Percentiles rank a stretch among this genome's conserved stretches.
Conservation (phyloP, 2,888 invertebrate genomes). For the Nephrotoma flavescens region DNA sequence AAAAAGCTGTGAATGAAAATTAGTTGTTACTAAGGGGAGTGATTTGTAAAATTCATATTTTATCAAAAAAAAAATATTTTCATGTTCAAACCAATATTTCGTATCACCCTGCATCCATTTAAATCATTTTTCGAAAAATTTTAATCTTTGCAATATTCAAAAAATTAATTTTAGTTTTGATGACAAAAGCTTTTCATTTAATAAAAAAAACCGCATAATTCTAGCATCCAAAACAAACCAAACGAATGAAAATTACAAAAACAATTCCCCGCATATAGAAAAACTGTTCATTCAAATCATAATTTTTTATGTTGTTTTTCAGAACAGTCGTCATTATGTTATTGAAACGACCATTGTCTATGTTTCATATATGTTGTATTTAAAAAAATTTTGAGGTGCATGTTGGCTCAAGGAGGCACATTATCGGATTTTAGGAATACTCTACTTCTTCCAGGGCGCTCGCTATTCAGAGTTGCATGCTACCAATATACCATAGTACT, state of each 20-base stretch:
- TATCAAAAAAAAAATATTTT: neutral
- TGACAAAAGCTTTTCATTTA: neutral
- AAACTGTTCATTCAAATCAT: neutral
- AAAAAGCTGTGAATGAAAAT: too few species aligned
- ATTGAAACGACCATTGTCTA: neutral
- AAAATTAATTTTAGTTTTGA: neutral
- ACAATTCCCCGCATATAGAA: neutral
- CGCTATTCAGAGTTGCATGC: too few species aligned
- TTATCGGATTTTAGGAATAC: too few species aligned
- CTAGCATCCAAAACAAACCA: neutral
- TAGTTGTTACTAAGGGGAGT: too few species aligned
- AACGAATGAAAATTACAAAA: neutral
- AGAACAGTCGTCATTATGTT: neutral
- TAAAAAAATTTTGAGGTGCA: too few species aligned
- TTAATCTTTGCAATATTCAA: neutral
- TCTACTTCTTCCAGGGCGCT: too few species aligned
- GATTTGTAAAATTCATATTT: too few species aligned
- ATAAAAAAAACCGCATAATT: neutral
- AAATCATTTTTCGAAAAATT: neutral
- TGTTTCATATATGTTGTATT: neutral
- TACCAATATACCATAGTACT: too few species aligned
- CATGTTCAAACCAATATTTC: neutral
- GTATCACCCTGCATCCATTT: neutral
- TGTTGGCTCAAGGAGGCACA: too few species aligned
- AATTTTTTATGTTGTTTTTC: neutral